A percentile compares a stretch with the other conserved stretches of the same genome.
phyloP scores from a whole-genome alignment of 1,140 invertebrate species.

The Pogonus chalceus region DNA sequence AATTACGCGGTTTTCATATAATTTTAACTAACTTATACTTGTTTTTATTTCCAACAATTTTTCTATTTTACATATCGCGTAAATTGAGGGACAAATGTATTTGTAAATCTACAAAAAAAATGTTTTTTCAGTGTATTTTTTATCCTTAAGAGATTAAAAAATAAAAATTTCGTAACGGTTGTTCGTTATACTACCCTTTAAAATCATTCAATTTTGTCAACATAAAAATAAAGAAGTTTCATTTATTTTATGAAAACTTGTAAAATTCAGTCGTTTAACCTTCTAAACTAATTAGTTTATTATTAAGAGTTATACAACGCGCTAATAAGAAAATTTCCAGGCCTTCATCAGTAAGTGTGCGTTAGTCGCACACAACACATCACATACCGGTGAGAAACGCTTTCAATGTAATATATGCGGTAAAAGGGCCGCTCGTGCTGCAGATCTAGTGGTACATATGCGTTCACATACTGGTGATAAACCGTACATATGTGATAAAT shows the following conservation, averaged over 20 bases:
- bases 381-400: slow-evolving; percentile 35
- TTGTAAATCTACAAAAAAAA: too few relatives aligned
- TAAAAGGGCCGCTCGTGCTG: slow-evolving; percentile 20
- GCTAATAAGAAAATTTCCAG: too few relatives aligned
- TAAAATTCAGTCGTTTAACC: background rate
- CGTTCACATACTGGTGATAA: slow-evolving; percentile 38
- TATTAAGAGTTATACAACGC: background rate
- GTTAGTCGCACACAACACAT: slow-evolving; percentile 23
- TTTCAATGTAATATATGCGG: slow-evolving; percentile 28
- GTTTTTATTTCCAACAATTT: too few relatives aligned
- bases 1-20: too few relatives aligned
- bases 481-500: slow-evolving; percentile 41
- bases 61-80: too few relatives aligned
- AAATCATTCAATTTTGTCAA: too few relatives aligned
- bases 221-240: background rate
- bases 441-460: slow-evolving; percentile 39
- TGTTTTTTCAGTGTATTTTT: too few relatives aligned
- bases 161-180: too few relatives aligned
- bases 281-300: background rate
- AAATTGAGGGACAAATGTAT: too few relatives aligned
- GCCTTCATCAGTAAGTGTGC: slow-evolving; percentile 26
- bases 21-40: too few relatives aligned
- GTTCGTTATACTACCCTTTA: too few relatives aligned
- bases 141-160: too few relatives aligned
- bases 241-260: background rate